A percentile compares a stretch with the other conserved stretches of the same genome.
These are phyloP conservation scores for Epinotia demarniana DNA, from an alignment of 2,888 invertebrate species.

Conservation along the genomic window DNA sequence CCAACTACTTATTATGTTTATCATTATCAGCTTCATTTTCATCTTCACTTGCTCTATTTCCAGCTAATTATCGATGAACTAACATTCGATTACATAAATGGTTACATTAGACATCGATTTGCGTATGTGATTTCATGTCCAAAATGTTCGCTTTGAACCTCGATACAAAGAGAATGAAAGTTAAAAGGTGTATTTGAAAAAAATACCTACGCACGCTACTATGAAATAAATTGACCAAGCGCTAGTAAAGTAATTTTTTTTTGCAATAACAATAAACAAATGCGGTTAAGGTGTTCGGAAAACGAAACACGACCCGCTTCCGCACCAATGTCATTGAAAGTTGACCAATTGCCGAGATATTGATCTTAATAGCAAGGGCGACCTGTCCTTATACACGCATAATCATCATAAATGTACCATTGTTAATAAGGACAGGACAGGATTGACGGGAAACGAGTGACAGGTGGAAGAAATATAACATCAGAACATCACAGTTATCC, in stretches of 20 bases:
- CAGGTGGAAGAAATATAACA: constrained; percentile 18
- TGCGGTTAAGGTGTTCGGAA: constrained; percentile 60
- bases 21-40: constrained; percentile 28
- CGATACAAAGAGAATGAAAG: constrained; percentile 3
- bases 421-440: constrained; percentile 21
- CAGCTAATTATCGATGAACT: constrained; percentile 29
- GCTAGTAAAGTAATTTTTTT: constrained; percentile 41
- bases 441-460: constrained; percentile 7
- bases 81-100: constrained; percentile 34
- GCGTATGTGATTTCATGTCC: neutral
- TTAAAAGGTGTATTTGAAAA: constrained; percentile 5
- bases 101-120: neutral
- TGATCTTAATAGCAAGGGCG: constrained; percentile 41
- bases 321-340: constrained; percentile 70
- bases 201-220: constrained; percentile 29
- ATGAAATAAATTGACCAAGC: constrained; percentile 33
- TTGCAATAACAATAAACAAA: constrained; percentile 49
- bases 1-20: constrained; percentile 35
- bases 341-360: constrained; percentile 51
- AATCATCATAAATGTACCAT: constrained; percentile 24
- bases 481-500: constrained; percentile 3
- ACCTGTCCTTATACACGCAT: constrained; percentile 39
- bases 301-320: constrained; percentile 54
- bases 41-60: constrained; percentile 41
- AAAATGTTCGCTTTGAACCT: constrained; percentile 11